These are phyloP conservation scores for Trichopoda pennipes DNA, from an alignment of 2,888 invertebrate species.

Conservation along the genomic window DNA sequence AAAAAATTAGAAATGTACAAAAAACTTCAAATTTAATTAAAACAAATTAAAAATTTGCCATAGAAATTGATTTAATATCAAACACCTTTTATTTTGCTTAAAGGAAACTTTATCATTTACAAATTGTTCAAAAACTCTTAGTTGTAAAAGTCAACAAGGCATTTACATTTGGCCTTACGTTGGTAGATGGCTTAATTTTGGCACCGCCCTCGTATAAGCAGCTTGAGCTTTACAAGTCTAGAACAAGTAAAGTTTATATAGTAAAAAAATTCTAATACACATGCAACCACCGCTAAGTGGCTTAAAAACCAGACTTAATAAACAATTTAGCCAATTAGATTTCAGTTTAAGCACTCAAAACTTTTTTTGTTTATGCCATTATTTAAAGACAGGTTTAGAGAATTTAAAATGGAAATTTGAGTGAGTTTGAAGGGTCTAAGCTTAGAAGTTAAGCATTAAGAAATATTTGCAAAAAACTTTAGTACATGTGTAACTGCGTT, in stretches of 20 bases:
- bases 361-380: background rate
- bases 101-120: too few species aligned
- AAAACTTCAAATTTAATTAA: too few species aligned
- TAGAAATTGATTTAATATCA: too few species aligned
- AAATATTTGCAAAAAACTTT: constrained; percentile 36
- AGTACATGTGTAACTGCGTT: constrained; percentile 58
- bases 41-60: too few species aligned
- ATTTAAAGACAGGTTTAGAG: constrained; percentile 62
- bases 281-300: background rate
- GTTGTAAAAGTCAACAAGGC: too few species aligned
- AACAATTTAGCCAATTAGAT: constrained; percentile 58
- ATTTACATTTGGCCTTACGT: too few species aligned
- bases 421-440: constrained; percentile 54
- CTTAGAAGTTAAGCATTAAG: constrained; percentile 26
- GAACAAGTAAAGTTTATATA: background rate
- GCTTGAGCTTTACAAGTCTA: constrained; percentile 19
- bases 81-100: too few species aligned
- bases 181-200: background rate
- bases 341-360: constrained; percentile 55
- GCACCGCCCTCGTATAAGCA: background rate
- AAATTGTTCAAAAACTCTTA: too few species aligned
- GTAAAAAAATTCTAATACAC: constrained; percentile 22
- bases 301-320: constrained; percentile 18
- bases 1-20: too few species aligned
- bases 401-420: constrained; percentile 24